Evolutionary conservation across 2,888 invertebrate species (phyloP).

Genomic region (Glyphotaelius pellucidus): DNA sequence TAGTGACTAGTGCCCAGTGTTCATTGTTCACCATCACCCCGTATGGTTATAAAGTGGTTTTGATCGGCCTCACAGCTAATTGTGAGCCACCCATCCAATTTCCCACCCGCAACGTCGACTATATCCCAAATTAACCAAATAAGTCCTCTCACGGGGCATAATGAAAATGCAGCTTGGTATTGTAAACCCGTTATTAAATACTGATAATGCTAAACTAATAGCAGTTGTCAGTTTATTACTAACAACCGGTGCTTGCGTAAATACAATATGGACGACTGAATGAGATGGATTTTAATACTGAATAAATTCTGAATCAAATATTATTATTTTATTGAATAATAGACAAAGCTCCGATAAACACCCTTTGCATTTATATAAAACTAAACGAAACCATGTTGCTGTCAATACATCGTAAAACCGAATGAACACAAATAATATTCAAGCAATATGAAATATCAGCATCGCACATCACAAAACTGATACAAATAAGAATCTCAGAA

Average conservation of each 20-base stretch:
- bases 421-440: neutral
- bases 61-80: constrained; percentile 61
- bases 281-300: neutral
- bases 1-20: constrained; percentile 18
- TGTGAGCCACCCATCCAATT: constrained; percentile 48
- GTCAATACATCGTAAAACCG: neutral
- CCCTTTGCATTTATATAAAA: neutral
- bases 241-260: neutral
- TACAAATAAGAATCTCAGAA: neutral
- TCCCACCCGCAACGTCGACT: neutral
- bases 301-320: neutral
- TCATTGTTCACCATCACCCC: constrained; percentile 56
- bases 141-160: constrained; percentile 42
- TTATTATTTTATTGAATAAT: neutral
- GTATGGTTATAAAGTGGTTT: constrained; percentile 59
- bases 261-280: neutral
- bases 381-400: neutral
- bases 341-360: neutral
- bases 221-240: neutral
- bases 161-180: constrained; percentile 3
- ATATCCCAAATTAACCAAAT: constrained; percentile 46
- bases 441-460: neutral
- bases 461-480: neutral
- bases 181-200: neutral
- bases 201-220: neutral